These are phyloP conservation scores for Leucophenga varia DNA, from an alignment of 1,140 invertebrate genomes.

Conservation along the genomic window DNA sequence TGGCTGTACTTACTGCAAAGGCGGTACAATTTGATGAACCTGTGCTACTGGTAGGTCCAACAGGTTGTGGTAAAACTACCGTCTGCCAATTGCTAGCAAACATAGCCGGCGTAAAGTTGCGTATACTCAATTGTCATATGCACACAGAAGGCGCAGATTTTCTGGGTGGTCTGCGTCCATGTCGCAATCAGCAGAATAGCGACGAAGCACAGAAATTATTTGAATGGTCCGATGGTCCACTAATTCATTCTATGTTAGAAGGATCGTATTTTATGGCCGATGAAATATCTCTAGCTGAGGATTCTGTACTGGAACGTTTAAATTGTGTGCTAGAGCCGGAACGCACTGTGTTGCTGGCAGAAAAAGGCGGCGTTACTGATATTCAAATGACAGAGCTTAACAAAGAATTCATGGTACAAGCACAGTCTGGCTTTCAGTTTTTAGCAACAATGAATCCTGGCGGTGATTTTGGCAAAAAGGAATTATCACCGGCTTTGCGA, in stretches of 20 bases:
- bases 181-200: slow-evolving; percentile 64
- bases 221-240: slow-evolving; percentile 97
- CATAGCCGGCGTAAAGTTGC: slow-evolving; percentile 66
- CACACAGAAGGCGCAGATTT: slow-evolving; percentile 98
- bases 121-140: slow-evolving; percentile 96
- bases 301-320: slow-evolving; percentile 95
- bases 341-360: slow-evolving; percentile 84
- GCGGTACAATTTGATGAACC: slow-evolving; percentile 92
- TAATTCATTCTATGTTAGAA: slow-evolving; percentile 86
- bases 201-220: slow-evolving; percentile 68
- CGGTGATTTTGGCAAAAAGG: slow-evolving; percentile 99
- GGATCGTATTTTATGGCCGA: slow-evolving; percentile 93
- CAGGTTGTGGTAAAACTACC: slow-evolving; percentile 98
- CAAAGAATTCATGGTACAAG: slow-evolving; percentile 68
- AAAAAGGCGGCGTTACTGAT: slow-evolving; percentile 69
- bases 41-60: slow-evolving; percentile 94
- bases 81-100: slow-evolving; percentile 86
- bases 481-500: slow-evolving; percentile 94
- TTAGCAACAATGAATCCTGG: slow-evolving; percentile 99
- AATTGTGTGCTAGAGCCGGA: slow-evolving; percentile 97
- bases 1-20: slow-evolving; percentile 90
- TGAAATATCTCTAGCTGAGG: slow-evolving; percentile 98
- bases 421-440: slow-evolving; percentile 81
- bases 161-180: slow-evolving; percentile 90
- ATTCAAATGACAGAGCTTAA: slow-evolving; percentile 57